Evolutionary conservation across 2,113 vertebrate genomes (phyloP), one percentile per base, ranked within the genome.

Genomic region (Atlantisia rogersi): DNA sequence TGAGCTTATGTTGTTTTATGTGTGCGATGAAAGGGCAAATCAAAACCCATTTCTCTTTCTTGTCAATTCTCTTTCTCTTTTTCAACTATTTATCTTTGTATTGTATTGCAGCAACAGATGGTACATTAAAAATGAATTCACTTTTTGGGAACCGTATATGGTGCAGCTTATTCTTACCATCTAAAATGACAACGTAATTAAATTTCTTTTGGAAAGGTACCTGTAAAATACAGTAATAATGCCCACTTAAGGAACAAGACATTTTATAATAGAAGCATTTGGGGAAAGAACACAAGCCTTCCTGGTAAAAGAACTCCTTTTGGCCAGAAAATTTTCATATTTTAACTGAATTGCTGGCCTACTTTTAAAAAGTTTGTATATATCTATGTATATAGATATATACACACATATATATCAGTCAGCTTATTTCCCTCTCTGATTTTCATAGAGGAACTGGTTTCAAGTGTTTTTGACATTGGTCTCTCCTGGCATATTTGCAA

Each of bases 21-120:
- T 79, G 94, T 8, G 53, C 2, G 39, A 97, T 97, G 97, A 98
- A 98, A 98, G 56, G 93, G 97, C 95, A 98, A 97, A 98, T 97
- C 96, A 97, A 97, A 97, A 93, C 95, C 68, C 80, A 94, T 92
- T 94, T 90, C 85, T 95, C 96, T 91, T 94, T 95, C 87, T 96
- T 95, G 95, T 97, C 95, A 97, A 93, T 97, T 93, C 93, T 78
- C 64, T 78, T 86, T 90, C 91, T 94, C 92, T 91, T 95, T 95
- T 96, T 71, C 94, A 95, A 93, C 94, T 96, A 94, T 90, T 82
- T 94, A 94, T 94, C 92, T 87, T 95, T 31, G 91, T 74, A 83
- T 91, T 92, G 91, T 50, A 92, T 69, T 70, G 82, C 37, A 78
- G 90, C 95, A 97, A 96, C 95, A 97, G 95, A 97, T 95, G 95